A percentile compares a stretch with the other conserved stretches of the same genome.
Conservation (phyloP, 1,140 invertebrate genomes). For the Diachasmimorpha longicaudata region DNA sequence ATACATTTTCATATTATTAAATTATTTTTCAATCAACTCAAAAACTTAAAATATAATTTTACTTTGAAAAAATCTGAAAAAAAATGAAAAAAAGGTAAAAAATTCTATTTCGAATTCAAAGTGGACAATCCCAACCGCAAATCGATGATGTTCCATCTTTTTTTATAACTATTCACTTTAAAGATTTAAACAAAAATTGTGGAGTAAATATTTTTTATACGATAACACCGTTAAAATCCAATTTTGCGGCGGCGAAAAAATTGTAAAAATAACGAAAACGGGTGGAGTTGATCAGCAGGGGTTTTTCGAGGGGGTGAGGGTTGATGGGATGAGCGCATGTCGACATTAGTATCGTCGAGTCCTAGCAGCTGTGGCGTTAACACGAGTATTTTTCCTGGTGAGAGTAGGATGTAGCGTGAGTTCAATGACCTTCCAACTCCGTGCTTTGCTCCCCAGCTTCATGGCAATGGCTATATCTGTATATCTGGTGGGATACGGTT, state of each 20-base stretch:
- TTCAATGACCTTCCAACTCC: constrained; percentile 44
- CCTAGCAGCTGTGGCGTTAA: constrained; percentile 25
- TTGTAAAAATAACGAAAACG: neutral
- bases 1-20: too few species aligned
- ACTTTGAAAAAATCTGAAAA: too few species aligned
- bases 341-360: constrained; percentile 9
- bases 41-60: too few species aligned
- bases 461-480: constrained; percentile 28
- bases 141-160: too few species aligned
- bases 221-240: too few species aligned
- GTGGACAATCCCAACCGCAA: too few species aligned
- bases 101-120: too few species aligned
- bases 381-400: constrained; percentile 25
- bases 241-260: neutral
- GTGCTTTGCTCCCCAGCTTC: constrained; percentile 44
- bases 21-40: too few species aligned
- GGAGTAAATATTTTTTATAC: too few species aligned
- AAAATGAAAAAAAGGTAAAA: too few species aligned
- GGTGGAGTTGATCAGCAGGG: neutral
- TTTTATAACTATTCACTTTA: too few species aligned
- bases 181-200: too few species aligned
- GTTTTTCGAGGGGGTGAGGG: neutral
- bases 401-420: constrained; percentile 31
- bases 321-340: constrained; percentile 13
- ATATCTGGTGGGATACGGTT: neutral